Conservation (phyloP, 2,113 vertebrate species). For the Strix uralensis region DNA sequence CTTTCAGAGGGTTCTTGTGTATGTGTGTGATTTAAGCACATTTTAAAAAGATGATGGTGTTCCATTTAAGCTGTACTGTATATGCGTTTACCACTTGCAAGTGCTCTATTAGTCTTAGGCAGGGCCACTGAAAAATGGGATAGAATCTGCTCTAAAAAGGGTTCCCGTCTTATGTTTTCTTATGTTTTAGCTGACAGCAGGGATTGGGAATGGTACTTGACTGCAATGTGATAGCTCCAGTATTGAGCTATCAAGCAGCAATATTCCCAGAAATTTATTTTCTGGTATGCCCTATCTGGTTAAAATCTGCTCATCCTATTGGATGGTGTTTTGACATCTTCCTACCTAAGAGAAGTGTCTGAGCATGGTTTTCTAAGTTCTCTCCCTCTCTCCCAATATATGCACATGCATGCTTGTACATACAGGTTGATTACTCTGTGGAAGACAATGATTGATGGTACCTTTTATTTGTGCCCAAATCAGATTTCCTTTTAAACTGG, state of each 20-base stretch:
- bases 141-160: neutral
- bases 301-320: neutral
- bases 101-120: neutral
- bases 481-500: neutral
- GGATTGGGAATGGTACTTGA: neutral
- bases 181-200: neutral
- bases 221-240: neutral
- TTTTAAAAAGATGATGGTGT: neutral
- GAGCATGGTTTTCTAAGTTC: neutral
- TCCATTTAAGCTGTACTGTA: neutral
- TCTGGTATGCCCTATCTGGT: neutral
- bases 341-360: neutral
- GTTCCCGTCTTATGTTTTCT: neutral
- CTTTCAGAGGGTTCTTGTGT: neutral
- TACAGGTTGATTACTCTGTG: neutral
- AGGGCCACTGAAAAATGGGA: neutral
- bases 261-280: neutral
- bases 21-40: neutral
- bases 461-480: neutral
- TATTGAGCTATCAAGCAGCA: neutral
- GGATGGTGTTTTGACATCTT: neutral
- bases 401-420: fast-evolving
- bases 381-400: neutral
- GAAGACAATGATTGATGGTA: neutral
- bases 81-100: neutral